Evolutionary conservation across 35 echinoderm and acorn worm genomes (phyloP).

Genomic region (Apostichopus californicus): DNA sequence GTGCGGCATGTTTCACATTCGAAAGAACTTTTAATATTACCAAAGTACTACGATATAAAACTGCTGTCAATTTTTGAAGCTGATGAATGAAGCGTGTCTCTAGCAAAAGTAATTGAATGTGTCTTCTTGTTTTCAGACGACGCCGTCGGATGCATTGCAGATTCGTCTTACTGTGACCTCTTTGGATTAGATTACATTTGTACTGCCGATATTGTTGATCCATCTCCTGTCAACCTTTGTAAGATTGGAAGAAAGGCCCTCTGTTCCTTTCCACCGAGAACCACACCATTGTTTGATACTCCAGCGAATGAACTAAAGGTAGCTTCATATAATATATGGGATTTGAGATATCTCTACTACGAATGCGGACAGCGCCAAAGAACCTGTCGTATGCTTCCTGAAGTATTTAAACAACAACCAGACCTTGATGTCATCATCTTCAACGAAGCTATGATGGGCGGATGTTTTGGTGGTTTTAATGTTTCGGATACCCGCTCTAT

Average conservation of each 20-base stretch:
- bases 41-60: too few species aligned
- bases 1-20: too few species aligned
- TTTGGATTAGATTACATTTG: slow-evolving; percentile 84
- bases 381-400: slow-evolving; percentile 74
- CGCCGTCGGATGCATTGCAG: slow-evolving; percentile 61
- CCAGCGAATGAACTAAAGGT: slow-evolving; percentile 73
- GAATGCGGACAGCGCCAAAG: slow-evolving; percentile 89
- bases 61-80: too few species aligned
- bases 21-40: too few species aligned
- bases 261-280: slow-evolving; percentile 57
- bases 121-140: slow-evolving; percentile 57
- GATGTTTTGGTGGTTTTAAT: slow-evolving; percentile 73
- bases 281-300: slow-evolving; percentile 51
- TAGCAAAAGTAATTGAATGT: background rate
- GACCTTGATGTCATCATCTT: slow-evolving; percentile 93
- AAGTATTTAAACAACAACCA: slow-evolving; percentile 74
- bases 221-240: slow-evolving; percentile 60
- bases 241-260: slow-evolving; percentile 59
- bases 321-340: slow-evolving; percentile 93
- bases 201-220: slow-evolving; percentile 26
- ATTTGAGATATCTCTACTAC: slow-evolving; percentile 81
- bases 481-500: slow-evolving; percentile 27
- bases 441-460: slow-evolving; percentile 91
- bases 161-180: slow-evolving; percentile 65
- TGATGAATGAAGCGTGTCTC: too few species aligned